phyloP scores from a whole-genome alignment of 2,113 vertebrate species.

The Hyperopisus bebe region DNA sequence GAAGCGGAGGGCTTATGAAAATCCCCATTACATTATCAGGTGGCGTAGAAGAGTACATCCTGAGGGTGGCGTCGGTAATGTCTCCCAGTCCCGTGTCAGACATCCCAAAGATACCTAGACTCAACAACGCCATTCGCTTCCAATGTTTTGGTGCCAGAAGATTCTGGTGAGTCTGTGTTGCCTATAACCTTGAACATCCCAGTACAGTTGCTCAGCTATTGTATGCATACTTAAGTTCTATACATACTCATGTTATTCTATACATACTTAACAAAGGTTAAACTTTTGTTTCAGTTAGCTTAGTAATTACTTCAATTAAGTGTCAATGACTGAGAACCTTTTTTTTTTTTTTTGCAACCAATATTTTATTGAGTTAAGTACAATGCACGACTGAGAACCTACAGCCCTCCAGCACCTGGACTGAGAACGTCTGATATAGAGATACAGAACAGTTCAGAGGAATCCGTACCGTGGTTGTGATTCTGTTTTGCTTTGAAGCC shows the following conservation, averaged over 20 bases:
- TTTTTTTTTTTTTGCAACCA: too few relatives aligned
- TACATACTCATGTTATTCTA: background rate
- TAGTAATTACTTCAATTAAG: background rate
- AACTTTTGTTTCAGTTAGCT: background rate
- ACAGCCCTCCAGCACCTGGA: background rate
- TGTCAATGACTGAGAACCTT: too few relatives aligned
- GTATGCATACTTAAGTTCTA: background rate
- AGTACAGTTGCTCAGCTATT: background rate
- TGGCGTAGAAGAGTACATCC: background rate
- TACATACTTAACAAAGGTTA: background rate
- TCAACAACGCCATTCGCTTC: background rate
- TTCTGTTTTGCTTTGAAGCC: background rate
- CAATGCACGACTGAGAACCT: background rate
- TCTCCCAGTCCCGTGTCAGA: background rate
- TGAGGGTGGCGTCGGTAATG: background rate
- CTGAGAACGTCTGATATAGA: background rate
- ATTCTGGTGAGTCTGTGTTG: background rate
- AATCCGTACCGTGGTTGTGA: background rate
- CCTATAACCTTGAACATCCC: background rate
- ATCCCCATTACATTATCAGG: background rate
- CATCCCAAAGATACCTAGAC: background rate
- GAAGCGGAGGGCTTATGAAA: background rate
- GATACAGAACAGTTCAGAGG: background rate
- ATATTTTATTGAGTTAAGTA: too few relatives aligned
- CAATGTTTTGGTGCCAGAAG: background rate